These are phyloP conservation scores for Halcyon smyrnensis DNA, from an alignment of 2,797 vertebrate species.

Conservation along the genomic window DNA sequence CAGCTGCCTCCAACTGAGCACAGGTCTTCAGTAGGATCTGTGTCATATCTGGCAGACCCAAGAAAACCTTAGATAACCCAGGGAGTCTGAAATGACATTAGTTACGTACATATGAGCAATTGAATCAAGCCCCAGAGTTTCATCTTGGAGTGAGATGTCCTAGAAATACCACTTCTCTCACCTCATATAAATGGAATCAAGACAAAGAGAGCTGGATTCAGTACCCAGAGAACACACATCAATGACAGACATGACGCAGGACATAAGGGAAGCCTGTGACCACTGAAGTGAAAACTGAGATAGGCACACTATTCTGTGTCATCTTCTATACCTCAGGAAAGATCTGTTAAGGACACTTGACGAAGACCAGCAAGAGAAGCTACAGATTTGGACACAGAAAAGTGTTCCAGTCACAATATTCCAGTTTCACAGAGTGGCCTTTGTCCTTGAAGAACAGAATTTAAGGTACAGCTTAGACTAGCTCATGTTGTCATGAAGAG, in stretches of 20 bases:
- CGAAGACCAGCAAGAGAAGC: neutral
- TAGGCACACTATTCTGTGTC: neutral
- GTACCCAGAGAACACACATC: accelerated
- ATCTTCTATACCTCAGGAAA: neutral
- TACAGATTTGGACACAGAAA: neutral
- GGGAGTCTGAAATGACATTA: neutral
- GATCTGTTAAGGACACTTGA: neutral
- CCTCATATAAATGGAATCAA: neutral
- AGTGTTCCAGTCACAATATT: neutral
- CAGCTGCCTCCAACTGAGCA: neutral
- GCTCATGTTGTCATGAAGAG: accelerated
- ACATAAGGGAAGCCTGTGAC: neutral
- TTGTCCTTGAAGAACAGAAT: neutral
- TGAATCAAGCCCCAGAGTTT: neutral
- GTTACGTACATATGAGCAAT: neutral
- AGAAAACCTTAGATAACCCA: neutral
- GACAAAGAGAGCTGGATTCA: neutral
- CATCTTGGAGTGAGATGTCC: neutral
- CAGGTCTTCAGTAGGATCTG: neutral
- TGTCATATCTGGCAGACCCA: neutral
- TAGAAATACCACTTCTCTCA: neutral
- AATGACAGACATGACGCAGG: neutral
- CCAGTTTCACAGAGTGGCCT: neutral
- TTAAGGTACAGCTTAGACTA: neutral
- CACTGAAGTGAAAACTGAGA: neutral